These are phyloP conservation scores for Tridacna crocea DNA, from an alignment of 2,888 invertebrate species.

Conservation along the genomic window DNA sequence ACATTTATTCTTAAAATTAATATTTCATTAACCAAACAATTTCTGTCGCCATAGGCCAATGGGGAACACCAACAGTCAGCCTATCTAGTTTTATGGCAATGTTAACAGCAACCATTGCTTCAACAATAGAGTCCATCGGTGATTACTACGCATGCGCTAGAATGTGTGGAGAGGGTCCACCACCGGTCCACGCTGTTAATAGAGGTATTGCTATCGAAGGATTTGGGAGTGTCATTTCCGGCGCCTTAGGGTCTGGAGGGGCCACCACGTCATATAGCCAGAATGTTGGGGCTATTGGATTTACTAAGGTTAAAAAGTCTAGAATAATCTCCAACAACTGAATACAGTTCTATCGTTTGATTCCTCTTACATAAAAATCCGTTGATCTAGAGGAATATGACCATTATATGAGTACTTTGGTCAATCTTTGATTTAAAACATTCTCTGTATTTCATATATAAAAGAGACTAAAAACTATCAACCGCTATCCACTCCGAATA, in stretches of 20 bases:
- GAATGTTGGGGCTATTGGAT: slow-evolving; percentile 95
- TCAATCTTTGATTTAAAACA: too few species aligned
- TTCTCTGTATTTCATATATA: too few species aligned
- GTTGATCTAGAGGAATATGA: too few species aligned
- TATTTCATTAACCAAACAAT: too few species aligned
- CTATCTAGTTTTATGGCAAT: slow-evolving; percentile 78
- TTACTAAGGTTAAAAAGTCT: slow-evolving; percentile 88
- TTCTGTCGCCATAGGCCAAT: slow-evolving; percentile 72
- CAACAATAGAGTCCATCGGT: slow-evolving; percentile 87
- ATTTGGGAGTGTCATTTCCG: slow-evolving; percentile 92
- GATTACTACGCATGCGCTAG: slow-evolving; percentile 95
- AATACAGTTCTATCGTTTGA: too few species aligned
- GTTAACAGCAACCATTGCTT: slow-evolving; percentile 79
- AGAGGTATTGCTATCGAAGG: slow-evolving; percentile 91
- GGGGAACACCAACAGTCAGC: slow-evolving; percentile 81
- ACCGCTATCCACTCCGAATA: too few species aligned
- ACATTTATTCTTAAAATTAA: too few species aligned
- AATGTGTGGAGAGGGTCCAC: slow-evolving; percentile 89
- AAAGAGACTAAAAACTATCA: too few species aligned
- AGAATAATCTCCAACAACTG: background rate
- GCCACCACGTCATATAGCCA: slow-evolving; percentile 96
- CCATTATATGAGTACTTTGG: too few species aligned
- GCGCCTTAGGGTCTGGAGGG: slow-evolving; percentile 93
- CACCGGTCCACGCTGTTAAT: slow-evolving; percentile 94
- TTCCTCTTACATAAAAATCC: too few species aligned